Percentiles rank a stretch among this genome's conserved stretches.
Conservation (phyloP, 2,113 vertebrate species). For the Emydura subglobosa region DNA sequence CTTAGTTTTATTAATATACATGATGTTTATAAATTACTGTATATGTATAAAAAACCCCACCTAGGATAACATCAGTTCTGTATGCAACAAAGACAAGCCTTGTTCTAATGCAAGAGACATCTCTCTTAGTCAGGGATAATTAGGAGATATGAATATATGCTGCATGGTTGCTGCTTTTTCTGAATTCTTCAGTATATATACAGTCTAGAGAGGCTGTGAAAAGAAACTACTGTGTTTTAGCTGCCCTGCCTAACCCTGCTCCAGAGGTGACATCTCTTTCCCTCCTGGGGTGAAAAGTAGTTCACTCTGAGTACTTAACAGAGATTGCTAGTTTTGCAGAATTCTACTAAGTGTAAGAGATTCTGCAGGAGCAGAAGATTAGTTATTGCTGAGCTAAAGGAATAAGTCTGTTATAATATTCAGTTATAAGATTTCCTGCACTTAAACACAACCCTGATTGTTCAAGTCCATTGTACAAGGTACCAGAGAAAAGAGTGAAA, state of each 20-base stretch:
- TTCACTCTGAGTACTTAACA: neutral
- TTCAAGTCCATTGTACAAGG: neutral
- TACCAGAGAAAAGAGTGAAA: conserved; percentile 15
- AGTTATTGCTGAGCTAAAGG: conserved; percentile 17
- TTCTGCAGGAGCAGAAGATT: neutral
- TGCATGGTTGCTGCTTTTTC: neutral
- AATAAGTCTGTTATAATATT: neutral
- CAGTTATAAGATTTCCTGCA: neutral
- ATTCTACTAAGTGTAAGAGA: neutral
- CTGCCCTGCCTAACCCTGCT: neutral
- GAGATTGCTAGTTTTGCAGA: neutral
- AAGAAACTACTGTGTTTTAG: neutral
- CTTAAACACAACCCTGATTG: neutral
- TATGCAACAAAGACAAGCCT: conserved; percentile 39
- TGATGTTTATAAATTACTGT: conserved; percentile 62
- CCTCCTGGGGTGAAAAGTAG: neutral
- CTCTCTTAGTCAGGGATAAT: neutral
- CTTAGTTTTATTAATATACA: conserved; percentile 60
- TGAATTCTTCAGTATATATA: neutral
- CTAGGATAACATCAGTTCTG: conserved; percentile 13
- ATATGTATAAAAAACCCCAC: neutral
- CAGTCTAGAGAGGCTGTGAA: neutral
- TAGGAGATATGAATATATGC: neutral
- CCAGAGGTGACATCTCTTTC: neutral
- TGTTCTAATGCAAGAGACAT: conserved; percentile 3